Conservation (phyloP, 2,888 invertebrate species). For the Sipha maydis region DNA sequence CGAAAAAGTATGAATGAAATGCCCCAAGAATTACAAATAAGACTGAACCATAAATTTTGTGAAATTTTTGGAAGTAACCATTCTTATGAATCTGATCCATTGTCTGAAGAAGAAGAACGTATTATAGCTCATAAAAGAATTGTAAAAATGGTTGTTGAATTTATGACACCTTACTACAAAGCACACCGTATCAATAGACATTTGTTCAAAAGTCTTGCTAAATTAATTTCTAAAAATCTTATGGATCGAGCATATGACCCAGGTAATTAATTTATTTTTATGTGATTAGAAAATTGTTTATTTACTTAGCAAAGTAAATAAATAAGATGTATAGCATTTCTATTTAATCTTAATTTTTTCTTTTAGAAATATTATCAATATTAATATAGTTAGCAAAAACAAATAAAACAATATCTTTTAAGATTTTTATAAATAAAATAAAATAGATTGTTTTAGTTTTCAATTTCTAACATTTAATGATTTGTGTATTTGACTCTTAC, state of each 20-base stretch:
- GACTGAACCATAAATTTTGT: conserved; percentile 63
- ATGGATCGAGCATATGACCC: conserved; percentile 63
- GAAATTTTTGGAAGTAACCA: conserved; percentile 64
- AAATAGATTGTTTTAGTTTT: no score
- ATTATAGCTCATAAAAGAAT: conserved; percentile 64
- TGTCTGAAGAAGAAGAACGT: conserved; percentile 63
- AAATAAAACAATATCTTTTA: no score
- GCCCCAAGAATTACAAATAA: conserved; percentile 59
- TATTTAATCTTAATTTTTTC: no score
- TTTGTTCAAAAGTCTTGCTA: conserved; percentile 65
- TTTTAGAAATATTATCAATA: no score
- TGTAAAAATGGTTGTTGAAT: conserved; percentile 64
- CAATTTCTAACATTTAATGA: no score
- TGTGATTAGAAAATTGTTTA: conserved; percentile 1
- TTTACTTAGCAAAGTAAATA: neutral
- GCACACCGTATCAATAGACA: conserved; percentile 64
- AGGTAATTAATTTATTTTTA: conserved; percentile 63
- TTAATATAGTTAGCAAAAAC: no score
- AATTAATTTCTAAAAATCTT: conserved; percentile 64
- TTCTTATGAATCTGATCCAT: conserved; percentile 62
- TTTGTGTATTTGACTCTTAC: no score
- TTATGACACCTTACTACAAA: conserved; percentile 65
- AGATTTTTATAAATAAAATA: no score
- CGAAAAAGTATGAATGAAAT: conserved; percentile 63
- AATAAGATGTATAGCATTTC: no score